Evolutionary conservation across 2,797 vertebrate species (phyloP).

Genomic region (Chelidonichthys spinosus): DNA sequence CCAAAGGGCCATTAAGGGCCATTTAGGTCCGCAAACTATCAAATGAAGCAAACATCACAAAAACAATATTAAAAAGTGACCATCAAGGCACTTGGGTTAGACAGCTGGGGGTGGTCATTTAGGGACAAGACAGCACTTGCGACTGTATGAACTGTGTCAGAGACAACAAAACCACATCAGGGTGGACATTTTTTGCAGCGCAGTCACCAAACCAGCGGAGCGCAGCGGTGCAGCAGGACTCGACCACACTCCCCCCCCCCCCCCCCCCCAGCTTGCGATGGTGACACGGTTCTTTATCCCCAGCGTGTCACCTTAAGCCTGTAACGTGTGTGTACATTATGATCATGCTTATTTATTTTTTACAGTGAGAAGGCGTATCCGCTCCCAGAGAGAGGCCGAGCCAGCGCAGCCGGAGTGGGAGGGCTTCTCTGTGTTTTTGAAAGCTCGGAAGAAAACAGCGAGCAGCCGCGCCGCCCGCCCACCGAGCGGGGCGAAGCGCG

Average conservation of each 20-base stretch:
- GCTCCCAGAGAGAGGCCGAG: background rate
- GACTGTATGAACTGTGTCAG: background rate
- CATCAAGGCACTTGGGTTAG: background rate
- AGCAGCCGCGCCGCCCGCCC: slow-evolving; percentile 50
- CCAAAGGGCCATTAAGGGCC: no score
- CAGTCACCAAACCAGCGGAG: slow-evolving; percentile 23
- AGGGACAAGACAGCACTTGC: background rate
- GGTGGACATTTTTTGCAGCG: slow-evolving; percentile 36
- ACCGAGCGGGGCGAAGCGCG: slow-evolving; percentile 44
- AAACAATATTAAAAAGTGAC: no score
- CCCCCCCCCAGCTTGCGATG: background rate
- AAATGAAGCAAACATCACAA: no score
- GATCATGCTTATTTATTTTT: background rate
- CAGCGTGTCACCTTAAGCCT: background rate
- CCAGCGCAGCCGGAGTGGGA: slow-evolving; percentile 31
- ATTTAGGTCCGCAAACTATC: background rate
- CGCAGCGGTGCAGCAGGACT: slow-evolving; percentile 48
- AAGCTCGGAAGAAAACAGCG: slow-evolving; percentile 37
- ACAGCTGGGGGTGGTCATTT: background rate
- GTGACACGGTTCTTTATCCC: background rate
- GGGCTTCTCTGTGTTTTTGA: slow-evolving; percentile 29
- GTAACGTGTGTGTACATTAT: background rate
- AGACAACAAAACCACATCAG: background rate
- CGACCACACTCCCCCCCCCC: slow-evolving; percentile 8
- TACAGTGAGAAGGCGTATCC: slow-evolving; percentile 52